phyloP scores from a whole-genome alignment of 2,888 invertebrate genomes.

The Amphimallon solstitiale region DNA sequence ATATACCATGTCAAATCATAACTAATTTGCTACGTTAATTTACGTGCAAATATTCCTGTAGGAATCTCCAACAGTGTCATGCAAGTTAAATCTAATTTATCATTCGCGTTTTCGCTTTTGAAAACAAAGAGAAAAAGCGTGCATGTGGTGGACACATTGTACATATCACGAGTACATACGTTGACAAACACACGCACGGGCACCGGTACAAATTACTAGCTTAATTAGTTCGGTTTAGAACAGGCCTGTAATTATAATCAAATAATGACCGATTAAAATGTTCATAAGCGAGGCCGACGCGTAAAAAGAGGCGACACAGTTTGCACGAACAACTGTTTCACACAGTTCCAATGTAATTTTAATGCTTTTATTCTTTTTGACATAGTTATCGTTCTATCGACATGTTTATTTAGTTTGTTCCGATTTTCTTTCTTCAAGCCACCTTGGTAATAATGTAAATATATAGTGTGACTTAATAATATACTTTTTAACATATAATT shows the following conservation, averaged over 20 bases:
- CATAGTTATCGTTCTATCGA: too few species aligned
- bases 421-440: too few species aligned
- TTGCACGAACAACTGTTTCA: too few species aligned
- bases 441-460: too few species aligned
- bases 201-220: neutral
- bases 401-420: too few species aligned
- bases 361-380: too few species aligned
- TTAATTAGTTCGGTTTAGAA: slow-evolving; percentile 3
- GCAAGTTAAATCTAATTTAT: slow-evolving; percentile 1
- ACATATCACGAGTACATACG: neutral
- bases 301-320: too few species aligned
- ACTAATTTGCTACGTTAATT: slow-evolving; percentile 11
- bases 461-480: too few species aligned
- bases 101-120: neutral
- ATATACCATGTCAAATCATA: neutral
- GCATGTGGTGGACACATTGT: neutral
- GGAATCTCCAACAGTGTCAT: neutral
- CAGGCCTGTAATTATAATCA: slow-evolving; percentile 1
- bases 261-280: slow-evolving; percentile 1
- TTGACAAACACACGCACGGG: neutral
- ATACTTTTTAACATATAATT: too few species aligned
- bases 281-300: neutral
- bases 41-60: slow-evolving; percentile 3
- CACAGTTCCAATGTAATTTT: too few species aligned
- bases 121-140: neutral